These are phyloP conservation scores for Ammodytes marinus DNA, from an alignment of 2,113 vertebrate species.

Conservation along the genomic window DNA sequence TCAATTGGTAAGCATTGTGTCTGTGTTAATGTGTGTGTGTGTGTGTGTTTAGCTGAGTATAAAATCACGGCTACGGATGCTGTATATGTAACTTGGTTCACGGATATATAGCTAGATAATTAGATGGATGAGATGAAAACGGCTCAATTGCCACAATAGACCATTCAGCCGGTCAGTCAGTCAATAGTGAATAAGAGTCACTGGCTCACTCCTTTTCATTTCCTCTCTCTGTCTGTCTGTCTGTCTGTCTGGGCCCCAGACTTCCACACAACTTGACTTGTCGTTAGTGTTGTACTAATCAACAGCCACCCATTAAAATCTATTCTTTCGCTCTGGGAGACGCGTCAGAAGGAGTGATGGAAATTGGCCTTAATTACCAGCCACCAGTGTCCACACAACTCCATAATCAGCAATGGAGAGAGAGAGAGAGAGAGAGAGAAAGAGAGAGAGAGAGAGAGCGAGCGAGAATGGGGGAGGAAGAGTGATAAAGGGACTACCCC, in stretches of 20 bases:
- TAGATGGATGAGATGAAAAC: not conserved
- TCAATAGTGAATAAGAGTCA: not conserved
- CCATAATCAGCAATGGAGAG: conserved; percentile 23
- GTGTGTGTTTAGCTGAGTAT: not conserved
- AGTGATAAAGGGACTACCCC: conserved; percentile 10
- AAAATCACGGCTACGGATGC: conserved; percentile 1
- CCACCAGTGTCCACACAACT: conserved; percentile 7
- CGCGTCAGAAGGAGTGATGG: conserved; percentile 45
- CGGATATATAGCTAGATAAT: not conserved
- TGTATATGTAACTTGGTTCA: not conserved
- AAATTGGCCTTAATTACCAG: conserved; percentile 75
- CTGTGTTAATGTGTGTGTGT: too few relatives aligned
- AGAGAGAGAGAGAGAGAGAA: not conserved
- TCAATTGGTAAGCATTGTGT: not conserved
- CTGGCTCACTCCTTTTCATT: conserved; percentile 5
- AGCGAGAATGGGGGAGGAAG: not conserved
- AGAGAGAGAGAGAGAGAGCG: not conserved
- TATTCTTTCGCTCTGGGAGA: conserved; percentile 21
- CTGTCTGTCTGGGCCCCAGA: conserved; percentile 42
- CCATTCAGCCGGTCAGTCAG: not conserved
- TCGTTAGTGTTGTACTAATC: conserved; percentile 67
- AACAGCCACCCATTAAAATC: conserved; percentile 68
- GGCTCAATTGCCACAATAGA: not conserved
- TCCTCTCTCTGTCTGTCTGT: not conserved
- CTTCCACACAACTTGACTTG: conserved; percentile 41